These are phyloP conservation scores for Pherbina coryleti DNA, from an alignment of 2,888 invertebrate species.

Conservation along the genomic window DNA sequence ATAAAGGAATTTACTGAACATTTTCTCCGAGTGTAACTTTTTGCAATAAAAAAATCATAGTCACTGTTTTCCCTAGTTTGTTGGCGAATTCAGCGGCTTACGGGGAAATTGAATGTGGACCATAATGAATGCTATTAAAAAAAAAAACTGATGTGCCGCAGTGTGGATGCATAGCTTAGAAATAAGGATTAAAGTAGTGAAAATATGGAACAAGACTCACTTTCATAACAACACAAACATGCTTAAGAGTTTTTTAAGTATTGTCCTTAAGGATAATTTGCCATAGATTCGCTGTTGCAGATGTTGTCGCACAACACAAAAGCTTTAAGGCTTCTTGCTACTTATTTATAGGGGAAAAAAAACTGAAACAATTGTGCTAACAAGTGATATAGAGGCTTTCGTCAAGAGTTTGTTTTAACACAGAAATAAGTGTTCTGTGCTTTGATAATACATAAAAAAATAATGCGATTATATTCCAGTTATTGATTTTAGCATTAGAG, in stretches of 20 bases:
- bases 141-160: background rate
- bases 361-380: background rate
- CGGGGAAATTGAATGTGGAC: background rate
- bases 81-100: background rate
- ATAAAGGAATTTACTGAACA: too few species aligned
- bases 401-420: background rate
- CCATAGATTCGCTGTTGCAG: background rate
- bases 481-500: too few species aligned
- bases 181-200: conserved; percentile 7
- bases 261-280: conserved; percentile 14
- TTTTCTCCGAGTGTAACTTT: too few species aligned
- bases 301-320: background rate
- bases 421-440: background rate
- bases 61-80: background rate
- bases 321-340: background rate
- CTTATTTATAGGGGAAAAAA: background rate
- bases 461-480: background rate
- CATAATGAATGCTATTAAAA: background rate
- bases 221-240: background rate
- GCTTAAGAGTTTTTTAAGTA: conserved; percentile 5
- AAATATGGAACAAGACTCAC: conserved; percentile 14
- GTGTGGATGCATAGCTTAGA: background rate
- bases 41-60: background rate
- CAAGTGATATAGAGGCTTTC: background rate
- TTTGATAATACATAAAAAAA: background rate